These are phyloP conservation scores for Archips crataeganus DNA, from an alignment of 2,888 invertebrate species.

Conservation along the genomic window DNA sequence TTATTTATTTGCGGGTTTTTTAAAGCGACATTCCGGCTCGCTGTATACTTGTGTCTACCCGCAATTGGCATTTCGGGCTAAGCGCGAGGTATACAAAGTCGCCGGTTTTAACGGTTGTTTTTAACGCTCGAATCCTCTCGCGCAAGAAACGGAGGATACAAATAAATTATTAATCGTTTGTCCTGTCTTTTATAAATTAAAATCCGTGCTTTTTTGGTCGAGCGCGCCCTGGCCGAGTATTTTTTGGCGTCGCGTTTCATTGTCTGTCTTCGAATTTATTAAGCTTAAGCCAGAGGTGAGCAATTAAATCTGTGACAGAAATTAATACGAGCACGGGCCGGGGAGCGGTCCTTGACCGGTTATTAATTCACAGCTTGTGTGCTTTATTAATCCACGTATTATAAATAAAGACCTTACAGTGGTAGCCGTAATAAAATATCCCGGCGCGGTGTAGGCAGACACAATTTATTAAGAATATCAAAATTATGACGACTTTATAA, in stretches of 20 bases:
- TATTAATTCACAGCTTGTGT: conserved; percentile 72
- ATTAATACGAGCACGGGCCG: conserved; percentile 74
- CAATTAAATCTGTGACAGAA: conserved; percentile 84
- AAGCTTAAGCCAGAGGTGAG: conserved; percentile 82
- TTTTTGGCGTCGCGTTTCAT: conserved; percentile 80
- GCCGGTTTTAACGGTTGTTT: conserved; percentile 85
- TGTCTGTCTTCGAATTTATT: conserved; percentile 83
- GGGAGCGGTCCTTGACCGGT: conserved; percentile 55
- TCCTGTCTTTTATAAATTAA: conserved; percentile 87
- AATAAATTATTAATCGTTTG: conserved; percentile 87
- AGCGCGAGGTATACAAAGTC: conserved; percentile 85
- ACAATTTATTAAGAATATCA: conserved; percentile 39
- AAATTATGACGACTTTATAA: conserved; percentile 36
- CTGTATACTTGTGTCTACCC: conserved; percentile 86
- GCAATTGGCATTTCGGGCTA: conserved; percentile 85
- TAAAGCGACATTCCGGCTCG: conserved; percentile 84
- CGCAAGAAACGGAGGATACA: conserved; percentile 82
- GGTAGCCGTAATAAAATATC: conserved; percentile 39
- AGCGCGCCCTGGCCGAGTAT: conserved; percentile 66
- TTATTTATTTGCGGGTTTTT: conserved; percentile 85
- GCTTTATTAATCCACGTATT: conserved; percentile 72
- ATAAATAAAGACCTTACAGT: conserved; percentile 57
- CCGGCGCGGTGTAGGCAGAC: conserved; percentile 37
- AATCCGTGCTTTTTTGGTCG: conserved; percentile 80
- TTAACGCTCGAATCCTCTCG: conserved; percentile 82